phyloP scores from a whole-genome alignment of 2,888 invertebrate species.

The Smittia aterrima region DNA sequence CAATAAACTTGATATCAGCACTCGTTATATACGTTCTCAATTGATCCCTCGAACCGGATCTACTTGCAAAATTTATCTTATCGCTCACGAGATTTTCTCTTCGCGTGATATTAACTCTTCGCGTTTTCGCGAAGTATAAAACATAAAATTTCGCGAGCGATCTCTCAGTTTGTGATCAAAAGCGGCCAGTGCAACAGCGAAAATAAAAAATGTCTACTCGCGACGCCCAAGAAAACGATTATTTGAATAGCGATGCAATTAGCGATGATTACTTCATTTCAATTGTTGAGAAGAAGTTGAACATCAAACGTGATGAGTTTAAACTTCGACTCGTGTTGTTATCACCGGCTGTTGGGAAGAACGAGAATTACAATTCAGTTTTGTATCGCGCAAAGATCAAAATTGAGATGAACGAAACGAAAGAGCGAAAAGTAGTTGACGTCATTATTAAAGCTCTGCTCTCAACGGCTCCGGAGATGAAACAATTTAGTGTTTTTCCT shows the following conservation, averaged over 20 bases:
- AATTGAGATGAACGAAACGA: background rate
- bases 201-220: no score
- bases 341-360: slow-evolving; percentile 34
- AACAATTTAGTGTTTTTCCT: slow-evolving; percentile 22
- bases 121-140: no score
- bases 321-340: slow-evolving; percentile 19
- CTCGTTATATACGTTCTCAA: no score
- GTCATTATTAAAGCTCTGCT: slow-evolving; percentile 24
- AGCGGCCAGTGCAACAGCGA: no score
- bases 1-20: no score
- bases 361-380: slow-evolving; percentile 29
- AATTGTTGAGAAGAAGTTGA: slow-evolving; percentile 27
- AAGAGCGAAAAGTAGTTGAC: background rate
- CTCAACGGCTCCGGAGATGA: background rate
- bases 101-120: no score
- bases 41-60: no score
- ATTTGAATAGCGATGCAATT: slow-evolving; percentile 26
- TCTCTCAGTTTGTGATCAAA: no score
- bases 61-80: no score
- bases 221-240: no score
- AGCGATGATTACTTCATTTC: slow-evolving; percentile 28
- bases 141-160: no score
- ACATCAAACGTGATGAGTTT: slow-evolving; percentile 9
- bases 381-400: slow-evolving; percentile 29
- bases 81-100: no score